These are phyloP conservation scores for Eulemur rufifrons DNA, from an alignment of 2,113 vertebrate genomes.

Conservation along the genomic window DNA sequence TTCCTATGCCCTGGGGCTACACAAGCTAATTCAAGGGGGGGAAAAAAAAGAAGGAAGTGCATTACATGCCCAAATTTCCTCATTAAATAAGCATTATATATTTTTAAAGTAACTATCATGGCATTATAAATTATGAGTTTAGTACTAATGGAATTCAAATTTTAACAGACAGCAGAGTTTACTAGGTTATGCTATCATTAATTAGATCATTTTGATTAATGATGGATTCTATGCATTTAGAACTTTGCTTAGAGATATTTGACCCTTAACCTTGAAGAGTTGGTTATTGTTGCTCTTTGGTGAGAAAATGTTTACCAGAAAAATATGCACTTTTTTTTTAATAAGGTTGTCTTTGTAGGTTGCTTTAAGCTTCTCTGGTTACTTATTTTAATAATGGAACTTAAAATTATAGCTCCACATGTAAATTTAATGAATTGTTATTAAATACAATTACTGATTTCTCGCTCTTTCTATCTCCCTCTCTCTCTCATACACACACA, in stretches of 20 bases:
- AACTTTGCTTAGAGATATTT: neutral
- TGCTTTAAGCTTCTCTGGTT: neutral
- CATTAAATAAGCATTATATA: slow-evolving; percentile 31
- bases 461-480: neutral
- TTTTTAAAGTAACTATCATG: slow-evolving; percentile 15
- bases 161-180: neutral
- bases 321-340: neutral
- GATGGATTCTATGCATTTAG: neutral
- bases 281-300: neutral
- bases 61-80: slow-evolving; percentile 69
- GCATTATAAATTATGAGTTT: slow-evolving; percentile 20
- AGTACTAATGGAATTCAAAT: slow-evolving; percentile 1
- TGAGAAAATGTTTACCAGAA: neutral
- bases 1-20: slow-evolving; percentile 69
- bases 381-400: neutral
- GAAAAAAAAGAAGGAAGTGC: slow-evolving; percentile 45
- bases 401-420: neutral
- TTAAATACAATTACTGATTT: neutral
- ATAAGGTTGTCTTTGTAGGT: neutral
- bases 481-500: neutral
- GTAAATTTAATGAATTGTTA: neutral
- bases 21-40: slow-evolving; percentile 50
- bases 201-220: neutral
- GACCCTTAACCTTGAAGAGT: neutral
- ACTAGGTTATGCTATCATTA: neutral